Evolutionary conservation across 2,888 invertebrate species (phyloP), one percentile per base, ranked within the genome.

Genomic region (Cataglyphis rosenhaueri): DNA sequence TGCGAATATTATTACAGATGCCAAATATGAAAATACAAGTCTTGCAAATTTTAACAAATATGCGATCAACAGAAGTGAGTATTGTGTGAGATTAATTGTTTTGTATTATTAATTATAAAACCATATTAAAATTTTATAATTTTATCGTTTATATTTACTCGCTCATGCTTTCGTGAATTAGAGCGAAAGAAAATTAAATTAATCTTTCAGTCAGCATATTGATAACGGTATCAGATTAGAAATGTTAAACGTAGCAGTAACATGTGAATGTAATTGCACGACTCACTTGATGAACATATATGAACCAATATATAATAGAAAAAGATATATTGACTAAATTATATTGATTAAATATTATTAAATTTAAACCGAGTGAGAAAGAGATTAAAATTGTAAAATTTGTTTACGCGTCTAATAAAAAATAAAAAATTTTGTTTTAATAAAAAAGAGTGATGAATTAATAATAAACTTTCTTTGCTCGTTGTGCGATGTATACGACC

Each of bases 121-220:
- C 12, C n/a, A 41, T 12, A 41, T 15, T n/a, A 4, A 61, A 74
- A 62, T 41, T 59, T 41, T 10, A 35, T 35, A 35, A 64, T 75
- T 75, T 52, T 21, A 35, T 59, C n/a, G 35, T 35, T 10, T 8
- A 48, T 1, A 10, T 64, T 64, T 64, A 5, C 1, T n/a, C 44
- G 35, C 32, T 18, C 3, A 48, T n/a, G 21, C 32, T 32, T 10
- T 35, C 6, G 48, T 10, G 64, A 75, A 75, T 64, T 75, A 35
- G 64, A 64, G 74, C 64, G 48, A 35, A 48, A 18, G 48, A 64
- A 48, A 35, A 32, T 62, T 64, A 21, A 75, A 62, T 75, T 75
- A 75, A 75, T 75, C 41, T 74, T 35, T 21, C 10, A 64, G 35
- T 64, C 32, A 3, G 21, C 4, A 5, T 32, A 62, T 9, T 74